Percentiles rank a stretch among this genome's conserved stretches.
Conservation (phyloP, 2,888 invertebrate species). For the Cryptops parisi region DNA sequence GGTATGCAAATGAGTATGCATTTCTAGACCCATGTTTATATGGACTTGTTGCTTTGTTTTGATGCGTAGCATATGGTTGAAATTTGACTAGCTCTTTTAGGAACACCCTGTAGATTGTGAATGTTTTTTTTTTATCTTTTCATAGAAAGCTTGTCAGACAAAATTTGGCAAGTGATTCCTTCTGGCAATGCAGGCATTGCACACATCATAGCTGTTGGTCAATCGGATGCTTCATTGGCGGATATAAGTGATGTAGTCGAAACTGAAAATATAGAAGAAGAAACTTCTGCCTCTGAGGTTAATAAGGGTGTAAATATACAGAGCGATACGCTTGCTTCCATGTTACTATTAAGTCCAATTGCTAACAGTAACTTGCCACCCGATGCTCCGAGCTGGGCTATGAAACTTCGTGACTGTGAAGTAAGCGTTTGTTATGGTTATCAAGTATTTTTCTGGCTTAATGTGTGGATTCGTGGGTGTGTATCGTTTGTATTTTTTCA, state of each 20-base stretch:
- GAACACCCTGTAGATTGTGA: no score
- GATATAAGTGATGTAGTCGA: not conserved
- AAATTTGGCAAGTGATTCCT: slow-evolving; percentile 9
- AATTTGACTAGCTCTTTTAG: no score
- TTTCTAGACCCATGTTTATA: no score
- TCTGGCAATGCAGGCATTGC: slow-evolving; percentile 3
- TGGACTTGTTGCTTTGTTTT: no score
- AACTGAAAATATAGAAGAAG: not conserved
- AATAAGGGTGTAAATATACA: not conserved
- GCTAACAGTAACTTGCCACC: not conserved
- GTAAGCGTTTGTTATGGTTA: not conserved
- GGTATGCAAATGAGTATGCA: no score
- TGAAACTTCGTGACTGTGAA: slow-evolving; percentile 11
- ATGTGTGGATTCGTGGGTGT: no score
- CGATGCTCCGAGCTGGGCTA: slow-evolving; percentile 11
- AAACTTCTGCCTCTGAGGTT: not conserved
- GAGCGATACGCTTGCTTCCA: slow-evolving; percentile 7
- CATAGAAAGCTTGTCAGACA: not conserved
- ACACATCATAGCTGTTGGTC: slow-evolving; percentile 10
- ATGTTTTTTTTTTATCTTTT: no score
- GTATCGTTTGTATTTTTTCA: slow-evolving; percentile 18
- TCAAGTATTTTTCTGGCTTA: not conserved
- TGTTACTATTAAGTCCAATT: slow-evolving; percentile 2
- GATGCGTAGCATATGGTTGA: no score
- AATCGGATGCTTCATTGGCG: not conserved